Base-by-base conservation (phyloP, 2,113 vertebrate genomes). In the Forbesichthys agassizii region DNA sequence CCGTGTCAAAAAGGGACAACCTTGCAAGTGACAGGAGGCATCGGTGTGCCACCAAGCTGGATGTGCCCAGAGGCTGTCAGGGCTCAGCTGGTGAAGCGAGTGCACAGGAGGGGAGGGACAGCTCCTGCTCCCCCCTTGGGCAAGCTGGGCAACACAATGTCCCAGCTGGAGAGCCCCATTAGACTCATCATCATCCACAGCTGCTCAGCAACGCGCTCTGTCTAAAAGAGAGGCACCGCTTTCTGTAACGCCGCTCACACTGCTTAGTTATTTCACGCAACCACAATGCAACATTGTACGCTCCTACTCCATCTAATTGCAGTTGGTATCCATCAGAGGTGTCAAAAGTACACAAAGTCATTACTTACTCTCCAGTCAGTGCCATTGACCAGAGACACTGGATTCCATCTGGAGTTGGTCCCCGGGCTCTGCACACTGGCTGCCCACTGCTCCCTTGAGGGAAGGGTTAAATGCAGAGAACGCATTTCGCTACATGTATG, bases 181-280 rank as follows among this genome's bases (percentile, higher is more conserved):
- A 58, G 68, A 51, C 61, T 73, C 62, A 75, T 84, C 62, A 75
- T 84, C 73, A 68, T 86, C 83, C 69, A 66, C 82, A 87, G 84
- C 86, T 84, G 79, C 58, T 77, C 66, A 72, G 68, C 71, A 55
- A 61, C 66, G 57, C 42, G n/a, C 61, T 63, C 52, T 6, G 75
- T 61, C 68, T 54, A 64, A 66, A 61, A 74, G 11, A 18, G 42
- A 71, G 64, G 63, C 7, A 0, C 13, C 12, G 48, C 5, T 4
- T 18, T n/a, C 52, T 16, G n/a, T 16, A 54, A 27, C 27, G 27
- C 56, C 7, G 8, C 13, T 58, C 4, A 5, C 51, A 53, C 12
- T 14, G 51, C 51, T 11, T 11, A 53, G 27, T 27, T 27, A 27
- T 27, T 27, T 27, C 27, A 27, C 27, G 2, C 27, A 27, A 27